Base-by-base conservation (phyloP, 2,888 invertebrate species). In the Ctenicera cuprea region DNA sequence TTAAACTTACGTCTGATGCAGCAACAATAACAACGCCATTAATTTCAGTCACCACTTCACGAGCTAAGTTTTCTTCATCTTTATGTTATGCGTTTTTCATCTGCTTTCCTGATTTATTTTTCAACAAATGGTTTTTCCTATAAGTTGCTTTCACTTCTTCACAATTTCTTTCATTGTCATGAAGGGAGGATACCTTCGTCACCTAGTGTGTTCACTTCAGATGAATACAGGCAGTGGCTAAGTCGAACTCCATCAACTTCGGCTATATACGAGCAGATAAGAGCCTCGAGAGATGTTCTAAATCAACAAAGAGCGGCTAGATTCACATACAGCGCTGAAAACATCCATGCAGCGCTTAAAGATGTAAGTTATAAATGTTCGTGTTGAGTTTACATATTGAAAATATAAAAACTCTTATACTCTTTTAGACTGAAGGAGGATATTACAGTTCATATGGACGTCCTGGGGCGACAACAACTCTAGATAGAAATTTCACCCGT, bases 201-300 rank as follows among this genome's bases (percentile, higher is more conserved):
- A 83, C 81, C 85, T 82, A 86, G 85, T 86, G 85, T 95, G 86
- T 96, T 96, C 89, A 95, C 95, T 78, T 94, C 96, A 83, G 96
- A 96, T 87, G 97, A 97, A 87, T 97, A 97, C 86, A 92, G 96
- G 79, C 95, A 97, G 80, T 97, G 97, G 97, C 87, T 97, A 84
- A 93, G 95, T 76, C 91, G 96, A 64, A 95, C 95, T 9, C 95
- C 95, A 0, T 96, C 96, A 74, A 97, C 97, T 72, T 96, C 96
- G 77, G 97, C 97, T 48, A 94, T 97, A 80, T 97, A 97, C 86
- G 97, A 97, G 85, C 93, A 95, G 83, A 94, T 97, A 85, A 91
- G 96, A 77, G 94, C 95, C 73, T 93, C 95, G 54, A 90, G 95
- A 75, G 95, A 94, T 79, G 89, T 91, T 74, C 87, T 91, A 63